Evolutionary conservation across 1,140 invertebrate species (phyloP), one percentile per base, ranked within the genome.

Genomic region (Euwallacea fornicatus): DNA sequence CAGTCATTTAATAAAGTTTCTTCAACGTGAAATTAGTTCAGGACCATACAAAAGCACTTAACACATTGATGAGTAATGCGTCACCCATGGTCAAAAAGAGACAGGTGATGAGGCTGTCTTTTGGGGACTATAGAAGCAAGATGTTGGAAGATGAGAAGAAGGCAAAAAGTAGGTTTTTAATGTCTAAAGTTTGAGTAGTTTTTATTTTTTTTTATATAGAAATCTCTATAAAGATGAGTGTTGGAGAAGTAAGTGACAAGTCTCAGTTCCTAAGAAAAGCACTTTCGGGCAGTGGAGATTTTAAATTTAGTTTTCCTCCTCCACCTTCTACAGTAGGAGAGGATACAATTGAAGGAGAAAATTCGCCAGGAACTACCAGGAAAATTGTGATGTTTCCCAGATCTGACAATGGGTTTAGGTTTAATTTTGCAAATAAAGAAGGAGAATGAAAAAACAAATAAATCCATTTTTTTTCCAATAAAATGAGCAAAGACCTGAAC

Each of bases 61-160:
- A 87, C 74, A 82, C 86, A 10, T 80, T 92, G 42, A 91, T 88
- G 78, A 91, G 87, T 70, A 86, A 86, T 60, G 86, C 84, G 6
- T 85, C 89, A 0, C 85, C 90, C 0, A 77, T 89, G 4, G 85
- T 91, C 46, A 86, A 87, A 70, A 92, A 92, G 72, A 83, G 90
- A 47, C 90, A 91, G 78, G 77, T 90, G 62, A 92, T 92, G 91
- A 83, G 89, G 73, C 84, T 85, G 8, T 86, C 87, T 7, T 88
- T 91, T 77, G 91, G 90, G 3, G 89, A 92, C 80, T 92, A 92
- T 76, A 83, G 90, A 74, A 81, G 84, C 9, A 91, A 91, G 81
- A 92, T 92, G 90, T 83, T 83, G n/a, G 83, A 85, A 0, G 89
- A 92, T 75, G 88, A 90, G 72, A 90, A 89, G 70, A 90, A 89